Conservation (phyloP, 2,888 invertebrate species). For the Coronaproctus castanopsis region DNA sequence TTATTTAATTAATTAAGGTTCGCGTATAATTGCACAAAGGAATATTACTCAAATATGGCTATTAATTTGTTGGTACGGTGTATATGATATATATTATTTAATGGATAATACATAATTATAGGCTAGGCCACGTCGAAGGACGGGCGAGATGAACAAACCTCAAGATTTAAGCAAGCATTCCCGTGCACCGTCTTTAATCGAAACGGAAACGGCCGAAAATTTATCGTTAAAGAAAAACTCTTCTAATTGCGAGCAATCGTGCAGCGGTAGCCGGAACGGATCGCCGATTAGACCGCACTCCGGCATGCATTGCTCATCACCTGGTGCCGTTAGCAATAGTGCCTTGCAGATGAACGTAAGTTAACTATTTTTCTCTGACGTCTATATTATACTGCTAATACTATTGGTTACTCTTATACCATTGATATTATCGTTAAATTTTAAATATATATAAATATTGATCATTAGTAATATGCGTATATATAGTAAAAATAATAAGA, state of each 20-base stretch:
- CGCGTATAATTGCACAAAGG: too few species aligned
- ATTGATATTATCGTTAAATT: too few species aligned
- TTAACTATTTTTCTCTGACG: background rate
- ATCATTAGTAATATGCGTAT: too few species aligned
- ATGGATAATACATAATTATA: too few species aligned
- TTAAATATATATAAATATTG: too few species aligned
- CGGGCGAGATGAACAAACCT: slow-evolving; percentile 45
- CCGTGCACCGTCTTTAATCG: slow-evolving; percentile 23
- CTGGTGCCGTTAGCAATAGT: background rate
- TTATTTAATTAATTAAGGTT: too few species aligned
- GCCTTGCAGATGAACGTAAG: background rate
- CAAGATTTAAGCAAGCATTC: slow-evolving; percentile 36
- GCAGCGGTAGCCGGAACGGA: slow-evolving; percentile 19
- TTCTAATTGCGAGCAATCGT: slow-evolving; percentile 15
- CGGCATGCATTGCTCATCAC: slow-evolving; percentile 4
- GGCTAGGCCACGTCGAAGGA: slow-evolving; percentile 62
- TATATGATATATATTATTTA: too few species aligned
- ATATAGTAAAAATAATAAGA: too few species aligned
- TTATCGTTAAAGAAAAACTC: slow-evolving; percentile 38
- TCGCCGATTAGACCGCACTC: slow-evolving; percentile 17
- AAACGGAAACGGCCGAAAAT: slow-evolving; percentile 29
- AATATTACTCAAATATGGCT: too few species aligned
- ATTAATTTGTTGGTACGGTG: too few species aligned
- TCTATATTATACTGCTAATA: too few species aligned
- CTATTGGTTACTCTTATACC: too few species aligned